A percentile compares a stretch with the other conserved stretches of the same genome.
phyloP scores from a whole-genome alignment of 2,888 invertebrate genomes.

The Meliscaeva auricollis region DNA sequence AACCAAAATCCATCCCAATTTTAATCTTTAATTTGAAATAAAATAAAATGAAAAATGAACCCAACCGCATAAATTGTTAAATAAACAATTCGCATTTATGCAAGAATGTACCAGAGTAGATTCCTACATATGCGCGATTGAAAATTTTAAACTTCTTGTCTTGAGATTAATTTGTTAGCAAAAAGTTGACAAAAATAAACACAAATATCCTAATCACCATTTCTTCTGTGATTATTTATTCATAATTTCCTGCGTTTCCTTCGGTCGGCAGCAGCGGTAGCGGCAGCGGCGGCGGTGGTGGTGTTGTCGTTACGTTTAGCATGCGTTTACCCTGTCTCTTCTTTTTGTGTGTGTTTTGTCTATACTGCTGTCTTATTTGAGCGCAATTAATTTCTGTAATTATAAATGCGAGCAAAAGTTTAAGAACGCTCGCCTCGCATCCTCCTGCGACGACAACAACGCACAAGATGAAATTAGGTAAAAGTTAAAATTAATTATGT shows the following conservation, averaged over 20 bases:
- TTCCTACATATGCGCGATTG: too few species aligned
- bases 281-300: neutral
- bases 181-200: constrained; percentile 17
- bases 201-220: constrained; percentile 21
- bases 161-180: neutral
- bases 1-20: too few species aligned
- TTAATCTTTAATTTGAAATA: too few species aligned
- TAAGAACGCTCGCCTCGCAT: constrained; percentile 7
- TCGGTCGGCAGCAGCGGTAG: neutral
- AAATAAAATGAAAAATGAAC: too few species aligned
- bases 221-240: constrained; percentile 3
- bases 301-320: neutral
- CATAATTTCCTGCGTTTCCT: neutral
- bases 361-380: constrained; percentile 20
- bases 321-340: neutral
- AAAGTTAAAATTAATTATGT: constrained; percentile 60
- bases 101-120: too few species aligned
- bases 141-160: too few species aligned
- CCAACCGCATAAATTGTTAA: too few species aligned
- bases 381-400: constrained; percentile 62
- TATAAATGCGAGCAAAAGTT: constrained; percentile 50
- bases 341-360: neutral
- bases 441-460: neutral
- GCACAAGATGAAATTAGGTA: constrained; percentile 21
- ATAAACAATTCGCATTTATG: too few species aligned